A percentile compares a stretch with the other conserved stretches of the same genome.
Conservation (phyloP, 2,113 vertebrate genomes). For the Ammodramus savannarum region DNA sequence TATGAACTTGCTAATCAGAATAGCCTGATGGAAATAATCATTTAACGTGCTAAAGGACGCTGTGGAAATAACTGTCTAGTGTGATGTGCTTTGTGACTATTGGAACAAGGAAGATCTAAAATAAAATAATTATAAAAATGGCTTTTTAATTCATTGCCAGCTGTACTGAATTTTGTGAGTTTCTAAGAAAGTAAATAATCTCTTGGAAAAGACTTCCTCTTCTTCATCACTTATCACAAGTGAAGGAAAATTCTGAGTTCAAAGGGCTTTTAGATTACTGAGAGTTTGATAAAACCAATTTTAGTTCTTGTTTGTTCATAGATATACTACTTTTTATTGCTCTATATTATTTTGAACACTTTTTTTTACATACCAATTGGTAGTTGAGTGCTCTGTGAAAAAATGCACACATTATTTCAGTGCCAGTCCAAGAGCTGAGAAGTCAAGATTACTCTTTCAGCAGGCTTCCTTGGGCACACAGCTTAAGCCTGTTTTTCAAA, state of each 20-base stretch:
- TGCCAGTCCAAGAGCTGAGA: background rate
- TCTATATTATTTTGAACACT: background rate
- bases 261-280: background rate
- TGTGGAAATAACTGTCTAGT: background rate
- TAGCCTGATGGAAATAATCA: background rate
- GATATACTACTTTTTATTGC: background rate
- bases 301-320: background rate
- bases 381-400: background rate
- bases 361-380: background rate
- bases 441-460: background rate
- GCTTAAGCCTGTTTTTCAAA: constrained; percentile 3
- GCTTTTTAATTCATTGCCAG: background rate
- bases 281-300: background rate
- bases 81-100: background rate
- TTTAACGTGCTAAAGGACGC: background rate
- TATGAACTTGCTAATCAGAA: background rate
- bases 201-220: constrained; percentile 9
- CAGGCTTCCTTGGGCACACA: background rate
- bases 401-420: background rate
- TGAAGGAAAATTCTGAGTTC: background rate
- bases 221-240: background rate
- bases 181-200: background rate
- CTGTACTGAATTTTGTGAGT: background rate
- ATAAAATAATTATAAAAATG: background rate
- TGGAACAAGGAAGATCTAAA: background rate